Percentiles rank a stretch among this genome's conserved stretches.
These are phyloP conservation scores for Pituophis catenifer DNA, from an alignment of 2,113 vertebrate genomes.

Conservation along the genomic window DNA sequence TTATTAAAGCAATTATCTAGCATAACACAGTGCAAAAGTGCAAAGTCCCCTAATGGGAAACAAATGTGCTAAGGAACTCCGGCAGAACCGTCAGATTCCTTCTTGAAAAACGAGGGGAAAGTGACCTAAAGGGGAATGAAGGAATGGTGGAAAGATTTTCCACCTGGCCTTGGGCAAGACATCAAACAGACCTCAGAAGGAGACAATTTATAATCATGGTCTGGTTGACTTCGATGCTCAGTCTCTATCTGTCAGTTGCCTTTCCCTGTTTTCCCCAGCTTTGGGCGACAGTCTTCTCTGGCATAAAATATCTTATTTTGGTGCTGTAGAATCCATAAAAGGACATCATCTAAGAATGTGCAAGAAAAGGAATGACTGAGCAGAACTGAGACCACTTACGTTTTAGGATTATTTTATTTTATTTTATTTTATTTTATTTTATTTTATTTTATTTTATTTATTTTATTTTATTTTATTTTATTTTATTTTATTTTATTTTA, in stretches of 20 bases:
- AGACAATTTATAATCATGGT: conserved; percentile 76
- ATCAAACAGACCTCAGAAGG: conserved; percentile 72
- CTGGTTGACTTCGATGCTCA: conserved; percentile 57
- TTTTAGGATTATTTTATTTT: neutral
- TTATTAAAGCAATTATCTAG: conserved; percentile 86
- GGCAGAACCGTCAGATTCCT: conserved; percentile 65
- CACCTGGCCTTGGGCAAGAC: conserved; percentile 78
- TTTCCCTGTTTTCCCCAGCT: neutral
- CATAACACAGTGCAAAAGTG: conserved; percentile 74
- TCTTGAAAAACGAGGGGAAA: conserved; percentile 78
- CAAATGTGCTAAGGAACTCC: conserved; percentile 73
- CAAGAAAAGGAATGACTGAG: neutral
- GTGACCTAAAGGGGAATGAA: conserved; percentile 68
- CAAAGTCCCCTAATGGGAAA: conserved; percentile 79
- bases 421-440: neutral
- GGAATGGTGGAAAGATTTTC: conserved; percentile 74
- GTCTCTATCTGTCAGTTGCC: conserved; percentile 46
- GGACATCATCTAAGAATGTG: neutral
- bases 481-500: neutral
- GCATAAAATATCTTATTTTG: neutral
- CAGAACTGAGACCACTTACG: neutral
- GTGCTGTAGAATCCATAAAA: neutral
- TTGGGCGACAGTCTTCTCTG: neutral
- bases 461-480: neutral
- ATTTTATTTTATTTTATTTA: neutral